A percentile compares a stretch with the other conserved stretches of the same genome.
phyloP scores from a whole-genome alignment of 64 coral and sea anemone genomes.

The Porites australiensis region DNA sequence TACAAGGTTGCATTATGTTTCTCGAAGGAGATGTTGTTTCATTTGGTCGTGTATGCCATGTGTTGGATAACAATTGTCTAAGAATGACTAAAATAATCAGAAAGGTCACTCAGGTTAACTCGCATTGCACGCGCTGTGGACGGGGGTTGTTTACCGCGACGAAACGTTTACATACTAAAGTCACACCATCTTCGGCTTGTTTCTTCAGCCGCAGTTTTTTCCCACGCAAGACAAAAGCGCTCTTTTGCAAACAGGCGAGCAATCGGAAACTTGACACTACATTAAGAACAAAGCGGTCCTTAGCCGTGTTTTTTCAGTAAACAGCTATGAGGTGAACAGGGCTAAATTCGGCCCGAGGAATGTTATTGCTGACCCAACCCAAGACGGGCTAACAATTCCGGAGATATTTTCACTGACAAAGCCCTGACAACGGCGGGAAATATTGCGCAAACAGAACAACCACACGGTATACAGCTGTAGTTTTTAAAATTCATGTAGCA shows the following conservation, averaged over 20 bases:
- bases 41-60: neutral
- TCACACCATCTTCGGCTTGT: conserved; percentile 33
- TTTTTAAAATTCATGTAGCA: neutral
- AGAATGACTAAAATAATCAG: conserved; percentile 28
- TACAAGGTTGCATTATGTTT: conserved; percentile 10
- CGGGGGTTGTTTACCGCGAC: neutral
- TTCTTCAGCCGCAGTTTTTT: conserved; percentile 23
- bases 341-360: conserved; percentile 40
- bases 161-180: conserved; percentile 20
- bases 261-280: conserved; percentile 41
- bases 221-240: conserved; percentile 43
- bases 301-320: conserved; percentile 43
- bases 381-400: conserved; percentile 12
- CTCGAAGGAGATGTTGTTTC: neutral
- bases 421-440: conserved; percentile 12
- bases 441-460: conserved; percentile 32
- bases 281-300: conserved; percentile 44
- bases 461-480: neutral
- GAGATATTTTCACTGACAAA: conserved; percentile 33
- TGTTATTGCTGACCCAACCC: conserved; percentile 47
- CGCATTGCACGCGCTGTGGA: conserved; percentile 9
- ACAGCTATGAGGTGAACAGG: neutral
- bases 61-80: conserved; percentile 7
- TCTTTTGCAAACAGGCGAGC: conserved; percentile 35
- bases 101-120: conserved; percentile 35